Base-by-base conservation (phyloP, 2,113 vertebrate genomes). In the Phyllostomus hastatus region DNA sequence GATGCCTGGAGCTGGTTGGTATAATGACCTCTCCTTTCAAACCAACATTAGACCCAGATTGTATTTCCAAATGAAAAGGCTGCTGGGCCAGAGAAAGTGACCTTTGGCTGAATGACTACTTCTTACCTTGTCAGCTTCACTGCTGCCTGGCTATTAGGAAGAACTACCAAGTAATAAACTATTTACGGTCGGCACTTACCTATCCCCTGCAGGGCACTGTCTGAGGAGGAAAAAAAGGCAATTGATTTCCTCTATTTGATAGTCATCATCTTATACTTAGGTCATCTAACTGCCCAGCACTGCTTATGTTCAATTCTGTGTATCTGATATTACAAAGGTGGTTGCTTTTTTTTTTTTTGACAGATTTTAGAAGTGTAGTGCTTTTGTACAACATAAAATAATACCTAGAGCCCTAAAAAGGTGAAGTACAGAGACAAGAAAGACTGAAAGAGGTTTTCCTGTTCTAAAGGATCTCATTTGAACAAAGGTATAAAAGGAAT, bases 51-150 rank as follows among this genome's bases (percentile, higher is more conserved):
- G 6, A 89, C 12, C 85, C 24, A 15, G 31, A 79, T 95, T 97
- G 72, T 86, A 46, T 94, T 95, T 97, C 87, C 90, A 93, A 95
- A 89, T 81, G 73, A 54, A 96, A 96, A 95, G 81, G 78, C 82
- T 96, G 28, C 89, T 96, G 87, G 72, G 43, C 92, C 82, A 48
- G 41, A 82, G 6, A 91, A 95, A 97, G 73, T 46, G 86, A 85
- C 88, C 75, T 96, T 90, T 97, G 72, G 16, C 43, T 94, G 89
- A 20, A 0, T 82, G 88, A 78, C 78, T 19, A 10, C 73, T 96
- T 90, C 79, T 94, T 96, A 94, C 88, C 70, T 90, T 92, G 94
- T 94, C 95, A 97, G 69, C 54, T 50, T 93, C 20, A 16, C 48
- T 69, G 33, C n/a, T 96, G 66, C 50, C 95, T 92, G 72, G 78